Evolutionary conservation across 1,140 invertebrate species (phyloP), one percentile per base, ranked within the genome.

Genomic region (Sarcophaga peregrina): DNA sequence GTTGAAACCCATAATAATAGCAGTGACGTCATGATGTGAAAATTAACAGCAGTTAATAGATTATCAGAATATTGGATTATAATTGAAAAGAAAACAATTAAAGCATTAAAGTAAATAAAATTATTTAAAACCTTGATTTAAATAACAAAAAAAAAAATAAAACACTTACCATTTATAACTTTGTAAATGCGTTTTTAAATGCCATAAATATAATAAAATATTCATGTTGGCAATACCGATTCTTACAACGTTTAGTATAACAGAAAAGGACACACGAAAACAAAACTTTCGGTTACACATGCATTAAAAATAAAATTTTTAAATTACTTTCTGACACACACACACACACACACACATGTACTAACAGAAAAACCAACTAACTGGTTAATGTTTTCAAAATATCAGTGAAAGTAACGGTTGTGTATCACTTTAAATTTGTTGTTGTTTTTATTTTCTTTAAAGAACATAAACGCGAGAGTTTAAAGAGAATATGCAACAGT

Each of bases 181-280:
- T 62, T 81, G 50, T 50, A 48, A n/a, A 68, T 81, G 20, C 6
- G 7, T 78, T 78, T 50, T 78, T 10, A 78, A 25, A 78, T 52
- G 50, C 75, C 47, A 78, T 7, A 78, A 78, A 78, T 78, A 47
- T 50, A 48, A 17, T 9, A 52, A 20, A 25, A 78, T 52, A 78
- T 78, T 78, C 75, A 78, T 78, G 20, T 78, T 78, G n/a, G n/a
- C 20, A 75, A 46, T n/a, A 68, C 17, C 20, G 62, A 20, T 68
- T 15, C n/a, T 37, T 37, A 37, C 25, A 37, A 37, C 25, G 25
- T 37, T 37, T 37, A 37, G 1, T 2, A 37, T 37, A 37, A 37
- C 25, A 37, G 25, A 1, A 37, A 37, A 37, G 25, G 25, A 37
- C 1, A 2, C 25, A 37, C 25, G 25, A 37, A 37, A 37, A 37